Conservation (phyloP, 2,888 invertebrate genomes). For the Dryobotodes eremita region DNA sequence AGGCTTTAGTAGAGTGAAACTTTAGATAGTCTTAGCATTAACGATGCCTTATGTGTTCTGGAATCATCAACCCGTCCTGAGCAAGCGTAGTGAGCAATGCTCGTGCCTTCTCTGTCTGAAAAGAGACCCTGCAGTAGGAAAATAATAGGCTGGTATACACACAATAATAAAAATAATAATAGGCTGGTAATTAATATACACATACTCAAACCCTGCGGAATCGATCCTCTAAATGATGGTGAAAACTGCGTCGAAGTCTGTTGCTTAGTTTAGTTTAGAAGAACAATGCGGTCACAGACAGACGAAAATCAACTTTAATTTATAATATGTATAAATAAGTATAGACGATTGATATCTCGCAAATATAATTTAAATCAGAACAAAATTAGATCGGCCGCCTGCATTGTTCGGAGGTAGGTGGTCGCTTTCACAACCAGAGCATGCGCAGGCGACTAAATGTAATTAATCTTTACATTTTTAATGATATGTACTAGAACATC, state of each 20-base stretch:
- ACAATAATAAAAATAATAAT: too few species aligned
- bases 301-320: background rate
- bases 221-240: too few species aligned
- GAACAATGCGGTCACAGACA: background rate
- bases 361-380: background rate
- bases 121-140: too few species aligned
- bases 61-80: too few species aligned
- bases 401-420: slow-evolving; percentile 68
- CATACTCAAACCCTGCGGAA: too few species aligned
- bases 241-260: background rate
- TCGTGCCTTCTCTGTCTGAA: too few species aligned
- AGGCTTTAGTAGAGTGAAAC: background rate
- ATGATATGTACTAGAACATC: slow-evolving; percentile 55
- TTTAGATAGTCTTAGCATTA: too few species aligned
- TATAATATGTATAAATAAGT: background rate
- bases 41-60: too few species aligned
- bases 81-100: too few species aligned
- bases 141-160: too few species aligned
- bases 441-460: slow-evolving; percentile 60
- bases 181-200: too few species aligned
- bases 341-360: background rate
- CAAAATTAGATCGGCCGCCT: slow-evolving; percentile 4
- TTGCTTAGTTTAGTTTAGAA: background rate
- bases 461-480: slow-evolving; percentile 70
- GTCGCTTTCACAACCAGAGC: slow-evolving; percentile 72